Percentiles rank a stretch among this genome's conserved stretches.
These are phyloP conservation scores for Mastomys natalensis DNA, from an alignment of 2,113 vertebrate genomes.

Conservation along the genomic window DNA sequence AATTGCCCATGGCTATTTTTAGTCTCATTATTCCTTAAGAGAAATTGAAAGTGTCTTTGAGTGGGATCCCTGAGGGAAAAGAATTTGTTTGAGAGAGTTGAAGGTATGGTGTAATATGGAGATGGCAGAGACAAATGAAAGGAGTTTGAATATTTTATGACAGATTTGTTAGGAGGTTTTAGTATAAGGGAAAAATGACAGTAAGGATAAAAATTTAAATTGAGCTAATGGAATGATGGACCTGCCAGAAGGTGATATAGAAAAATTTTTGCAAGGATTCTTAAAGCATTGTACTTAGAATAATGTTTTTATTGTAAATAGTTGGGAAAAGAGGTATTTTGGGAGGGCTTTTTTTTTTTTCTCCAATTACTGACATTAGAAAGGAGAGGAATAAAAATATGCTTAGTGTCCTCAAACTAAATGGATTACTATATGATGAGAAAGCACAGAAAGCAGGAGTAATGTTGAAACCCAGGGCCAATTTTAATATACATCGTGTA, in stretches of 20 bases:
- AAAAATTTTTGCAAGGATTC: not conserved
- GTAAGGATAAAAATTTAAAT: not conserved
- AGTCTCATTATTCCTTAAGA: not conserved
- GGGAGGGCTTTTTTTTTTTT: not conserved
- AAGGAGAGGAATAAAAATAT: not conserved
- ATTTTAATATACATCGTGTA: not conserved
- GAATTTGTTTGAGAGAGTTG: not conserved
- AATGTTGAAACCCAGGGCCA: not conserved
- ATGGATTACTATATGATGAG: not conserved
- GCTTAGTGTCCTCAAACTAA: no score
- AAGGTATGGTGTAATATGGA: not conserved
- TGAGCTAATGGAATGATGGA: not conserved
- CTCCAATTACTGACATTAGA: not conserved
- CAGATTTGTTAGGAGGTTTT: not conserved
- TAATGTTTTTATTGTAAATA: not conserved
- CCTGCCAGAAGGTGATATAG: not conserved
- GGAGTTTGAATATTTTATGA: constrained; percentile 10
- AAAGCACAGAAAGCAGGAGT: not conserved
- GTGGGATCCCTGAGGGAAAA: not conserved
- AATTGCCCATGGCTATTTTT: not conserved
- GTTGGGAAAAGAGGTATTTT: not conserved
- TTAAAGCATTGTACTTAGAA: not conserved
- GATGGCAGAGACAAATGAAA: not conserved
- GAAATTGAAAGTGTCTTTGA: not conserved
- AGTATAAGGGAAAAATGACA: not conserved